Base-by-base conservation (phyloP, 2,113 vertebrate genomes). In the Poeciliopsis retropinna region DNA sequence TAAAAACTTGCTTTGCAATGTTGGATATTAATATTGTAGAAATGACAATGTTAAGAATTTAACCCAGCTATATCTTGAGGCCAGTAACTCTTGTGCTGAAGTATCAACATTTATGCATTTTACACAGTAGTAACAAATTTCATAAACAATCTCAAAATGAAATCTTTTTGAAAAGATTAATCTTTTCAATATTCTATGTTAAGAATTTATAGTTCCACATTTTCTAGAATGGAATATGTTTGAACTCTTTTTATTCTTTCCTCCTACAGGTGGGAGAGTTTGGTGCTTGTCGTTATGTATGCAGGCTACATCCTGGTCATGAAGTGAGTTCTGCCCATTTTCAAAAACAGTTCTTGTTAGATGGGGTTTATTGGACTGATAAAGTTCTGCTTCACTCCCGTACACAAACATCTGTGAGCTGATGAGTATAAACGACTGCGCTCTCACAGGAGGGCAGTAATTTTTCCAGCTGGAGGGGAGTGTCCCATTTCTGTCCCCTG, bases 271-370 rank as follows among this genome's bases (percentile, higher is more conserved):
- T 99, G 97, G 98, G 98, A 99, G 93, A 97, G 96, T 91, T 94
- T 99, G 88, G 85, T 99, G 72, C 95, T 99, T 88, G 96, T 99
- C 75, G 0, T 98, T 85, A 94, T 99, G 96, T 99, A 99, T 65
- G 92, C 87, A 22, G 95, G 97, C 83, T 99, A 99, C 87, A 99
- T 99, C 86, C 94, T 99, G 61, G 95, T 98, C 75, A 99, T 99
- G 98, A 99, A 99, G 98, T 99, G 94, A 98, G 98, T 93, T 64
- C 62, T 79, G 17, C 69, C 57, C 39, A 12, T 70, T 51, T 29
- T n/a, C 32, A 1, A 3, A 47, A 47, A 12, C 22, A 1, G 25
- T 19, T 47, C n/a, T 37, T 30, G 17, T 54, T 75, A 9, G 30
- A 65, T 39, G 3, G 2, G 5, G 44, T 34, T 19, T 41, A 44